Evolutionary conservation across 23 tunicate genomes (phyloP).

Genomic region (Aplidium turbinatum): DNA sequence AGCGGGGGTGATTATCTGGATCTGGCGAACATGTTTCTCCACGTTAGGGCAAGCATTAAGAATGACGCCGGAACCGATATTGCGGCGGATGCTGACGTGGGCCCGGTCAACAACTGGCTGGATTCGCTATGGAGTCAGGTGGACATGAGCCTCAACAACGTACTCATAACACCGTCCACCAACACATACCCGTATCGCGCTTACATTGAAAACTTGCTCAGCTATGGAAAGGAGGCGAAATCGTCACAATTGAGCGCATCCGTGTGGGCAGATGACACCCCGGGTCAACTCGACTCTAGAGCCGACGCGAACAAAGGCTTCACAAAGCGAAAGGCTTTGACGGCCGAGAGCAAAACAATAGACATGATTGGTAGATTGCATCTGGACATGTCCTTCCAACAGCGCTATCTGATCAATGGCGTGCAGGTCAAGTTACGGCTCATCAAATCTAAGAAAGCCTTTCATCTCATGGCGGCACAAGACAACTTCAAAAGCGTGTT

Average conservation of each 20-base stretch:
- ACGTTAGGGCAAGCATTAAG: not conserved
- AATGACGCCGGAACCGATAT: constrained; percentile 13
- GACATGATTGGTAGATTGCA: constrained; percentile 22
- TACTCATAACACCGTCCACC: not conserved
- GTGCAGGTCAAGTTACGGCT: constrained; percentile 10
- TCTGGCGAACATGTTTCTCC: constrained; percentile 7
- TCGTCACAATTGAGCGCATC: not conserved
- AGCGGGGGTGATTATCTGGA: constrained; percentile 13
- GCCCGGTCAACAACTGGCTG: constrained; percentile 6
- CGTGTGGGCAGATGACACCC: constrained; percentile 20
- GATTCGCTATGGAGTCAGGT: constrained; percentile 24
- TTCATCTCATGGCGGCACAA: not conserved
- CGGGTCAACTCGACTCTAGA: constrained; percentile 3
- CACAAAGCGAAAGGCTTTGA: constrained; percentile 23
- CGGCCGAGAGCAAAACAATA: constrained; percentile 6
- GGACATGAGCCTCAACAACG: not conserved
- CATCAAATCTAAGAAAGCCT: constrained; percentile 1
- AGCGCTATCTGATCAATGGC: constrained; percentile 34
- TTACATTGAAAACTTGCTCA: constrained; percentile 27
- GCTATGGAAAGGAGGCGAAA: constrained; percentile 14
- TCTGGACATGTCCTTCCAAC: constrained; percentile 33
- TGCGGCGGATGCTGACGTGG: constrained; percentile 11
- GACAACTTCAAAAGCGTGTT: not conserved
- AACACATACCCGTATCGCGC: constrained; percentile 36
- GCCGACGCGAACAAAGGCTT: constrained; percentile 8